These are phyloP conservation scores for Bombylius discolor DNA, from an alignment of 2,888 invertebrate species.

Conservation along the genomic window DNA sequence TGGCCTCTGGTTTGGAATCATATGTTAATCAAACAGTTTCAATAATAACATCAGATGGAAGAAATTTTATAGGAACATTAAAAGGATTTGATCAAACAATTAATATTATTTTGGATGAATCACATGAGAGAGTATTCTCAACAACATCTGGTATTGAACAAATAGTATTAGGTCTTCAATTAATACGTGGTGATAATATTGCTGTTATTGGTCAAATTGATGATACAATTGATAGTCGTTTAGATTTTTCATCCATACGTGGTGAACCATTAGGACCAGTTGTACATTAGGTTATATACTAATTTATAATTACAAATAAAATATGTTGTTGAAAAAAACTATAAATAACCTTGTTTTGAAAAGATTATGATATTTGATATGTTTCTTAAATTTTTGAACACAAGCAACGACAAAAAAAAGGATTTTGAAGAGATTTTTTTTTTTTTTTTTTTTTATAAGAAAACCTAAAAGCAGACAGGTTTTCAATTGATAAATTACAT, in stretches of 20 bases:
- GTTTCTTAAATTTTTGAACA: too few relatives aligned
- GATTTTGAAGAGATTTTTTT: too few relatives aligned
- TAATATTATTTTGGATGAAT: conserved; percentile 94
- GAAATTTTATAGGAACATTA: conserved; percentile 91
- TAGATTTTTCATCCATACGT: conserved; percentile 66
- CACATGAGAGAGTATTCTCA: conserved; percentile 96
- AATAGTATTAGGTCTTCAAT: conserved; percentile 92
- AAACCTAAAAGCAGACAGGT: too few relatives aligned
- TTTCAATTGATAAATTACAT: too few relatives aligned
- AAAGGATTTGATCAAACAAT: conserved; percentile 99
- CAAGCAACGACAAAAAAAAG: too few relatives aligned
- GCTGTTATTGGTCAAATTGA: conserved; percentile 76
- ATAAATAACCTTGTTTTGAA: too few relatives aligned
- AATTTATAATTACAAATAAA: background rate
- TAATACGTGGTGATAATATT: conserved; percentile 97
- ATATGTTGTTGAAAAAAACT: background rate
- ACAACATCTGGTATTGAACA: conserved; percentile 83
- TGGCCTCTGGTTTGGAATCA: conserved; percentile 75
- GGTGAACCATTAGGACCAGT: conserved; percentile 75
- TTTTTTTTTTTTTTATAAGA: too few relatives aligned
- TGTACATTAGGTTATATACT: conserved; percentile 43
- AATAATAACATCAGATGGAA: conserved; percentile 90
- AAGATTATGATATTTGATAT: too few relatives aligned
- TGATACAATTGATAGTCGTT: conserved; percentile 66
- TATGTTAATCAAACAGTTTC: conserved; percentile 87